Evolutionary conservation across 2,113 vertebrate genomes (phyloP).

Genomic region (Sakesphorus luctuosus): DNA sequence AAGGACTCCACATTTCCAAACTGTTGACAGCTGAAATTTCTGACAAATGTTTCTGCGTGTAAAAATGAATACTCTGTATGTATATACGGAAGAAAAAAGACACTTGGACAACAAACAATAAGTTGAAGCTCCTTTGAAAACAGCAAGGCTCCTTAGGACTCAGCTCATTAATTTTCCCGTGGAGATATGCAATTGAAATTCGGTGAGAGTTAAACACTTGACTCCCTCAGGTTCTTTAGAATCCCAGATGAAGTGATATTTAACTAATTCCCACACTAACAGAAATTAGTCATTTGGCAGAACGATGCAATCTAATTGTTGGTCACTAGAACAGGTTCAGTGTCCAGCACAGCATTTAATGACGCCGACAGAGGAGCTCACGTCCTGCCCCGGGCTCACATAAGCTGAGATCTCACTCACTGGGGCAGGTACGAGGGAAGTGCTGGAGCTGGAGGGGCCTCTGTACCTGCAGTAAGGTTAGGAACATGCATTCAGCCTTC

Average conservation of each 20-base stretch:
- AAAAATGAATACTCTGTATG: not conserved
- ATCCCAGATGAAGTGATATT: conserved; percentile 49
- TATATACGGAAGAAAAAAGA: not conserved
- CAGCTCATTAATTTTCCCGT: conserved; percentile 58
- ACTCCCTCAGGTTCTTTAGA: conserved; percentile 32
- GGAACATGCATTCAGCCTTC: not conserved
- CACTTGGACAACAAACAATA: conserved; percentile 31
- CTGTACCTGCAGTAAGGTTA: not conserved
- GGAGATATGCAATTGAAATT: conserved; percentile 56
- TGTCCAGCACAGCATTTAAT: not conserved
- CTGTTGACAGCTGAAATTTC: not conserved
- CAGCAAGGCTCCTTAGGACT: conserved; percentile 7
- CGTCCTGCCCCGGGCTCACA: not conserved
- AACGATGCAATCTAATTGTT: not conserved
- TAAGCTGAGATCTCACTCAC: not conserved
- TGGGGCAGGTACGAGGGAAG: accelerated
- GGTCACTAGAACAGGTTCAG: not conserved
- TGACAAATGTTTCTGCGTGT: not conserved
- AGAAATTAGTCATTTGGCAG: conserved; percentile 23
- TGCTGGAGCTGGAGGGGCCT: not conserved
- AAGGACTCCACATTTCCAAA: not conserved
- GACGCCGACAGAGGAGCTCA: not conserved
- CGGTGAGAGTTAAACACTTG: conserved; percentile 41
- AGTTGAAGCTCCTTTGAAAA: conserved; percentile 15
- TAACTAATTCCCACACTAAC: conserved; percentile 51